A percentile compares a stretch with the other conserved stretches of the same genome.
Evolutionary conservation across 92 coral and sea anemone genomes (phyloP).

Genomic region (Meandrina meandrites): DNA sequence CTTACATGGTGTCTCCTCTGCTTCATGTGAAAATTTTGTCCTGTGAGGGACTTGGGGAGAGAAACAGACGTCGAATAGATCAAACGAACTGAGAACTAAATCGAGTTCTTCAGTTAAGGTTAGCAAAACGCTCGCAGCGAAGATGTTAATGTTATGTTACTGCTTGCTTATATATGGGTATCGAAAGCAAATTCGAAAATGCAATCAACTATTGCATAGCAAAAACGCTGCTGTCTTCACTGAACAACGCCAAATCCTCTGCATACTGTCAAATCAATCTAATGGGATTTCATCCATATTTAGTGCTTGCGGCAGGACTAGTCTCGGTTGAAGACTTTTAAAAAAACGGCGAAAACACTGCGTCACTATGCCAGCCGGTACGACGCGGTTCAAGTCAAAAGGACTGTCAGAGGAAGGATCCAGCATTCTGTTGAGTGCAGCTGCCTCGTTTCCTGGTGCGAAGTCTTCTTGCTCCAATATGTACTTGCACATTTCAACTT

Average conservation of each 20-base stretch:
- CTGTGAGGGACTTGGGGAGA: no score
- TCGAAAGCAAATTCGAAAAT: no score
- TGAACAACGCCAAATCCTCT: no score
- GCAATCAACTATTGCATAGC: no score
- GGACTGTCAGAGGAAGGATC: constrained; percentile 9
- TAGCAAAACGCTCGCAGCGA: no score
- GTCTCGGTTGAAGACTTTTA: neutral
- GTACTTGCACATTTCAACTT: constrained; percentile 5
- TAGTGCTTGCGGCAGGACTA: neutral
- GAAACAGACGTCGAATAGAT: no score
- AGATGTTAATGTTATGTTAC: no score
- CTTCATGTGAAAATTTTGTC: neutral
- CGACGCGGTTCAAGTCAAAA: neutral
- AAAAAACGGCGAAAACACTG: neutral
- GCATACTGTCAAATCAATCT: neutral
- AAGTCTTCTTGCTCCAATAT: neutral
- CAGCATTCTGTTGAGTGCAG: neutral
- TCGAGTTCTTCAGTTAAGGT: no score
- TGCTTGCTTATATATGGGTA: no score
- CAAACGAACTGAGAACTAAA: no score
- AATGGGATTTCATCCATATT: constrained; percentile 9
- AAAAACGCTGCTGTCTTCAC: no score
- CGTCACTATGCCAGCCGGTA: constrained; percentile 3
- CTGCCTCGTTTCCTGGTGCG: constrained; percentile 7
- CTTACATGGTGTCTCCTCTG: neutral